A percentile compares a stretch with the other conserved stretches of the same genome.
Evolutionary conservation across 2,113 vertebrate species (phyloP).

Genomic region (Mastomys coucha): DNA sequence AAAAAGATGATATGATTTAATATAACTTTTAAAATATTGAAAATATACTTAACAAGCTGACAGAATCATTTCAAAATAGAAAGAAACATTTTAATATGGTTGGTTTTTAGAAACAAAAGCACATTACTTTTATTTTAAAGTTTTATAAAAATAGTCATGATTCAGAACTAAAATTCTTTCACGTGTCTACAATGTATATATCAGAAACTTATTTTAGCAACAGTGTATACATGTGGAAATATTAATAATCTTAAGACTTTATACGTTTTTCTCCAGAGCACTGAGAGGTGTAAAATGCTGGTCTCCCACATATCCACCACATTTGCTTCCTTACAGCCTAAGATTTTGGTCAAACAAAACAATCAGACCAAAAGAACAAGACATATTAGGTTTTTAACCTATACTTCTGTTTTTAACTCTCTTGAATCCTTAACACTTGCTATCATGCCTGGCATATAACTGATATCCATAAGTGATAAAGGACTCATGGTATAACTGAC

Average conservation of each 20-base stretch:
- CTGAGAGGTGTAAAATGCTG: not conserved
- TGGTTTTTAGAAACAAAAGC: constrained; percentile 20
- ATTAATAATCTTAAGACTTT: not conserved
- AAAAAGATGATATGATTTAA: not conserved
- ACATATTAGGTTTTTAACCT: not conserved
- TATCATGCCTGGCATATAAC: not conserved
- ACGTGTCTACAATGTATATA: not conserved
- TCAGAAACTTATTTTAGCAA: not conserved
- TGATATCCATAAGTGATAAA: not conserved
- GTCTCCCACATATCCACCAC: not conserved
- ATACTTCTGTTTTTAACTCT: not conserved
- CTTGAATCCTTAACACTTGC: not conserved
- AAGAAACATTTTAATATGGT: not conserved
- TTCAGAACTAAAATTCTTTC: constrained; percentile 11
- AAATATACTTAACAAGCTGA: not conserved
- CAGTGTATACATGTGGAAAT: not conserved
- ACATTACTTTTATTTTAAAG: constrained; percentile 21
- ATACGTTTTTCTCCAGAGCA: not conserved
- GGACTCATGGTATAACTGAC: too few relatives aligned
- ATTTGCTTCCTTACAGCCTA: not conserved
- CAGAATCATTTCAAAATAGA: not conserved
- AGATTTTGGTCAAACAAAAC: not conserved
- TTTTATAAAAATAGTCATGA: constrained; percentile 19
- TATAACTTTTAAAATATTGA: constrained; percentile 33
- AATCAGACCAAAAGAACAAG: not conserved